Evolutionary conservation across 2,797 vertebrate species (phyloP).

Genomic region (Otus scops): DNA sequence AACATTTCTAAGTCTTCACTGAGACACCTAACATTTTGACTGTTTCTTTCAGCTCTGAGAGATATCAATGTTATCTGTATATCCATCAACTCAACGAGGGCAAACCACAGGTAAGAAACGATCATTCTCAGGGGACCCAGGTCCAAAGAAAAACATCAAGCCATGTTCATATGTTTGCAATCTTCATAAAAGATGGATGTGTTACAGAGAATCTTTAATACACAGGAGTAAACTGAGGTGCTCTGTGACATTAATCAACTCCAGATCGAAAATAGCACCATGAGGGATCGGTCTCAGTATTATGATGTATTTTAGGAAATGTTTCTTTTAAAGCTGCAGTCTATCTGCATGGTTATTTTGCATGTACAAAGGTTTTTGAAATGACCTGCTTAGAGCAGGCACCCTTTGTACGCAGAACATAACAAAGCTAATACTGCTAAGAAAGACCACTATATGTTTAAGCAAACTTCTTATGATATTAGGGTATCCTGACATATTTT

Average conservation of each 20-base stretch:
- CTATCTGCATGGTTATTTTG: accelerated
- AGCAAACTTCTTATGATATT: background rate
- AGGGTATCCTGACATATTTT: background rate
- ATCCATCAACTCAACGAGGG: background rate
- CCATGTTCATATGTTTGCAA: background rate
- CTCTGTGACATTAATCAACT: background rate
- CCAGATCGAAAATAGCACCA: background rate
- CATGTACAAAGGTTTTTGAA: background rate
- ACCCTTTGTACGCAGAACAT: background rate
- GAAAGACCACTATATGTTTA: background rate
- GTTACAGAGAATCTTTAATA: background rate
- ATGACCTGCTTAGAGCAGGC: background rate
- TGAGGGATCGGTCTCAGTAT: background rate
- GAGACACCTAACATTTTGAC: background rate
- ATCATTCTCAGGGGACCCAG: background rate
- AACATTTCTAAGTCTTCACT: background rate
- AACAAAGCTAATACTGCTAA: background rate
- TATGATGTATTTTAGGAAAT: background rate
- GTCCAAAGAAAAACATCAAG: background rate
- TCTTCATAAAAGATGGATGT: background rate
- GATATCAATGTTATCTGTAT: background rate
- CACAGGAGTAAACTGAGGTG: accelerated
- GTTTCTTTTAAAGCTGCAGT: background rate
- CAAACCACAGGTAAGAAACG: background rate
- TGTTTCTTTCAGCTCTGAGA: background rate